Conservation (phyloP, 30 jellyfish, hydroid and myxozoan genomes). For the Cassiopea xamachana region DNA sequence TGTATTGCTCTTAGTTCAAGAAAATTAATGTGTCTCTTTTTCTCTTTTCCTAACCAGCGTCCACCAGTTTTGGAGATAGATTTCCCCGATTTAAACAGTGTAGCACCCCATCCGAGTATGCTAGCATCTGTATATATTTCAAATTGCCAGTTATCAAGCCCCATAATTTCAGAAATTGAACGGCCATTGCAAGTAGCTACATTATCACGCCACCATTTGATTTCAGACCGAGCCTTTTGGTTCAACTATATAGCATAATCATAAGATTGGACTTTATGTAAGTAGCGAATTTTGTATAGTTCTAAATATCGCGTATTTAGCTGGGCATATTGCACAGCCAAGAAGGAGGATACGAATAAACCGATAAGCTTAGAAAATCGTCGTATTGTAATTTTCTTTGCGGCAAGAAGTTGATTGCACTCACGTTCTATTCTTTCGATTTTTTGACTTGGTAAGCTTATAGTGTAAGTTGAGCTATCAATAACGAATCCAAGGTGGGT, state of each 20-base stretch:
- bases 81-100: neutral
- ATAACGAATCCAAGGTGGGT: slow-evolving; percentile 17
- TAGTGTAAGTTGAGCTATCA: neutral
- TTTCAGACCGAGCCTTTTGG: neutral
- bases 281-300: neutral
- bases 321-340: slow-evolving; percentile 2
- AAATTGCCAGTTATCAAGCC: neutral
- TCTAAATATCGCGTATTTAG: neutral
- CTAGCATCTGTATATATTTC: slow-evolving; percentile 10
- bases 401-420: neutral
- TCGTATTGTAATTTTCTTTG: neutral
- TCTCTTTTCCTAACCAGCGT: neutral
- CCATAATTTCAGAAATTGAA: neutral
- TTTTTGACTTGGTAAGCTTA: neutral
- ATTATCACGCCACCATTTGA: neutral
- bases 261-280: neutral
- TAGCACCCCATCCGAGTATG: neutral
- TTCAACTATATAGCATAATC: neutral
- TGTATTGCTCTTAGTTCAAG: neutral
- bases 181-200: neutral
- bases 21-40: neutral
- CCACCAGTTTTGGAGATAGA: neutral
- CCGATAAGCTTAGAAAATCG: neutral
- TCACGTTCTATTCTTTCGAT: neutral
- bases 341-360: neutral